Evolutionary conservation across 2,888 invertebrate genomes (phyloP), one percentile per base, ranked within the genome.

Genomic region (Phlogophora meticulosa): DNA sequence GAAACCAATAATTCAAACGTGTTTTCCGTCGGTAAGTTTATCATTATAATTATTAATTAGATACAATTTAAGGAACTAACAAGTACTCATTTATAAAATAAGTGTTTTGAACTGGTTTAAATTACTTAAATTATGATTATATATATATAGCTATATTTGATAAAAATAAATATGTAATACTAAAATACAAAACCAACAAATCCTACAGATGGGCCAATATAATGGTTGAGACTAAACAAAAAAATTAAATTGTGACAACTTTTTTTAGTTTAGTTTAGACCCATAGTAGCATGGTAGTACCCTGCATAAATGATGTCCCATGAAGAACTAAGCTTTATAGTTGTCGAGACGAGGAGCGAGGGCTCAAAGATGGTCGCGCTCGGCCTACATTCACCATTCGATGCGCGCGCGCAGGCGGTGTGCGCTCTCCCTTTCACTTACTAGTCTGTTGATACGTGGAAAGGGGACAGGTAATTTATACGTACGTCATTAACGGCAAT

Each of bases 311-410:
- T 34, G 38, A 63, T 24, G 32, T 34, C 22, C 69, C 88, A 90
- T 87, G 83, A 78, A 85, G 87, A 80, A 93, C 91, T 83, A 85
- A 86, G 87, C 91, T 88, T 95, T 93, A 94, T 81, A 82, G 78
- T 87, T 81, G 85, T 83, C 86, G 90, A 93, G 93, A 92, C 92
- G 89, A 92, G 87, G 89, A 90, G 90, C 89, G 91, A 92, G 90
- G 92, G 94, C 89, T 93, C 88, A 92, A 93, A 94, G 93, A 94
- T 94, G 94, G 93, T 94, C 91, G 93, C 86, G 87, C 85, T 87
- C 94, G 94, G 93, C 94, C 94, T 95, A 95, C 95, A 95, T 95
- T 94, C 93, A 93, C 93, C 88, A 89, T 92, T 90, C 92, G 92
- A 91, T 89, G 91, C 91, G 90, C 91, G 90, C 83, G 90, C 92